Evolutionary conservation across 2,888 invertebrate species (phyloP), one percentile per base, ranked within the genome.

Genomic region (Entomobrya proxima): DNA sequence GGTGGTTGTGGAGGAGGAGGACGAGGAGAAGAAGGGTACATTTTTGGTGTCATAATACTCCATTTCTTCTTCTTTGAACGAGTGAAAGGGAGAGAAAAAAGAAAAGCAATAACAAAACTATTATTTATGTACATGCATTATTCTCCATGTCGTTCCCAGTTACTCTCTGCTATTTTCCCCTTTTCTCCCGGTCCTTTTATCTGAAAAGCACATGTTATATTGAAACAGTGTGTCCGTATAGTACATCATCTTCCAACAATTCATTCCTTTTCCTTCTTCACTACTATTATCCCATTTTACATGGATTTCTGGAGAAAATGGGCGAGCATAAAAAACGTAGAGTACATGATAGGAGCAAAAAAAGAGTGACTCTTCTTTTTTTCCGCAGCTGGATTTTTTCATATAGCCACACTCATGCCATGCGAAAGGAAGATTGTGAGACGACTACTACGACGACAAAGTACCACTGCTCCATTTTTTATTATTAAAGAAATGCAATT

Each of bases 51-150:
- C 74, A 74, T 74, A 35, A 74, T 52, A 52, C 52, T 32, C 50
- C 74, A 74, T 32, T 74, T 35, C 32, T 74, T 72, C n/a, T 47
- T 27, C n/a, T 18, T 18, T 35, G 64, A 35, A 47, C 24, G 24
- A 55, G 24, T 5, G 21, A 21, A 18, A 15, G 35, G 6, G 37
- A 67, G 50, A 47, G 30, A n/a, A 13, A 72, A 47, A 44, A 72
- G 72, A 52, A 74, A 74, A 74, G 74, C 44, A 69, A 69, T 69
- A 69, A 69, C 69, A 69, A 69, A 69, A 69, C 69, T 52, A 74
- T 74, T 74, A 74, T 74, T 74, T 74, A 74, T 74, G 72, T 74
- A 74, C 32, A 74, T 74, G 74, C 50, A 52, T 74, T 52, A 74
- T 74, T 52, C 52, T 52, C 50, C 74, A 50, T 74, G 50, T 52